A percentile compares a stretch with the other conserved stretches of the same genome.
phyloP scores from a whole-genome alignment of 2,113 vertebrate species.

The Cacatua alba region DNA sequence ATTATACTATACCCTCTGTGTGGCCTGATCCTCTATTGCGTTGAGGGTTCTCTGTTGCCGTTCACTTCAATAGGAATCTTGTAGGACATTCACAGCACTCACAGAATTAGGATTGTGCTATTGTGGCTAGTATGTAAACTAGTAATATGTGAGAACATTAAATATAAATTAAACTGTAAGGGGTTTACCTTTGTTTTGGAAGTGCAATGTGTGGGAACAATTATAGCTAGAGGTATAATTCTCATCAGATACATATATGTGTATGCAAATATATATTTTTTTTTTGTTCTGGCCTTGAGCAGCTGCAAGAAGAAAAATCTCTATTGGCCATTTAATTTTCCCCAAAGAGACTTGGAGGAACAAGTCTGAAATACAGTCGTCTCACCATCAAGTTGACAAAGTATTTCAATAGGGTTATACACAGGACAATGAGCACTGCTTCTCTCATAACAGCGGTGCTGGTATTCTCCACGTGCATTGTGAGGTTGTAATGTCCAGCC shows the following conservation, averaged over 20 bases:
- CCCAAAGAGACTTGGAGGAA: not conserved
- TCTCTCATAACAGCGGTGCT: fast-evolving
- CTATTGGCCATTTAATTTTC: not conserved
- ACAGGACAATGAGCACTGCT: not conserved
- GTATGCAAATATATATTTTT: not conserved
- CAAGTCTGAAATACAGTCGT: not conserved
- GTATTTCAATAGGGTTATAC: not conserved
- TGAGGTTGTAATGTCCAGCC: not conserved
- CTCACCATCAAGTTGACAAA: not conserved
- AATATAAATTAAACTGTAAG: not conserved
- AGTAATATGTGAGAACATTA: not conserved
- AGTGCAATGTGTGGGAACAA: not conserved
- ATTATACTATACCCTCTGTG: not conserved
- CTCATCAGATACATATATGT: not conserved
- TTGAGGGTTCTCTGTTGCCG: not conserved
- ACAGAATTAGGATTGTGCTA: not conserved
- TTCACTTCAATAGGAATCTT: not conserved
- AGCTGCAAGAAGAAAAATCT: not conserved
- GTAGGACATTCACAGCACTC: not conserved
- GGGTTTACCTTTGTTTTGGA: not conserved
- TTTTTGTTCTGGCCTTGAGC: not conserved
- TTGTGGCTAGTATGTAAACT: not conserved
- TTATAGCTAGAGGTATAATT: not conserved
- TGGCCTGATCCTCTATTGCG: not conserved
- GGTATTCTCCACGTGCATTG: not conserved